A percentile compares a stretch with the other conserved stretches of the same genome.
Evolutionary conservation across 2,888 invertebrate genomes (phyloP).

Genomic region (Diaphora mendica): DNA sequence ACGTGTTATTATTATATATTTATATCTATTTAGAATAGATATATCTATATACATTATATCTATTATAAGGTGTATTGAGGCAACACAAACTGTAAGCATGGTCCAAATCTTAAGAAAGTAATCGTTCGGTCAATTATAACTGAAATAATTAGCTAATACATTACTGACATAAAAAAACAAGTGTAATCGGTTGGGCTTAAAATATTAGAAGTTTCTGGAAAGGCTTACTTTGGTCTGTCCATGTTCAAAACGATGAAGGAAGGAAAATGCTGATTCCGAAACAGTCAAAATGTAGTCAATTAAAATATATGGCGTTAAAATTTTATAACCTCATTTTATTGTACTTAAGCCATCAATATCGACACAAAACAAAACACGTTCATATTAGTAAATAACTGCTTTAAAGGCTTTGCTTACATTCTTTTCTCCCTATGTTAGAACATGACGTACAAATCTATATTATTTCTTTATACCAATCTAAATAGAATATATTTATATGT

Average conservation of each 20-base stretch:
- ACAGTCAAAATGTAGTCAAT: not conserved
- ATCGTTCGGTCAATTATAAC: not conserved
- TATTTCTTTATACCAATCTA: conserved; percentile 13
- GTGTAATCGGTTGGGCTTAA: not conserved
- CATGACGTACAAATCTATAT: not conserved
- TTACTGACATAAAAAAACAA: not conserved
- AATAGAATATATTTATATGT: conserved; percentile 17
- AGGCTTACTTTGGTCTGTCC: not conserved
- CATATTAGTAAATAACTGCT: not conserved
- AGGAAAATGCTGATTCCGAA: not conserved
- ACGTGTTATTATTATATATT: not conserved
- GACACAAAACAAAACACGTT: not conserved
- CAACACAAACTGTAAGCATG: not conserved
- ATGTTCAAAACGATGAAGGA: not conserved
- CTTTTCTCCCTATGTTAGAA: not conserved
- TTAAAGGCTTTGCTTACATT: not conserved
- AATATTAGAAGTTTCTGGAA: not conserved
- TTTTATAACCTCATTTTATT: not conserved
- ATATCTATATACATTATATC: no score
- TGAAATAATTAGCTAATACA: not conserved
- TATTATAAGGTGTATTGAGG: no score
- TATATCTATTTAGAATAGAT: no score
- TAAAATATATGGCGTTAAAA: not conserved
- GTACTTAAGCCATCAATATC: not conserved
- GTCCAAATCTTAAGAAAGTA: not conserved